These are phyloP conservation scores for Pharmacophagus antenor DNA, from an alignment of 2,888 invertebrate genomes.

Conservation along the genomic window DNA sequence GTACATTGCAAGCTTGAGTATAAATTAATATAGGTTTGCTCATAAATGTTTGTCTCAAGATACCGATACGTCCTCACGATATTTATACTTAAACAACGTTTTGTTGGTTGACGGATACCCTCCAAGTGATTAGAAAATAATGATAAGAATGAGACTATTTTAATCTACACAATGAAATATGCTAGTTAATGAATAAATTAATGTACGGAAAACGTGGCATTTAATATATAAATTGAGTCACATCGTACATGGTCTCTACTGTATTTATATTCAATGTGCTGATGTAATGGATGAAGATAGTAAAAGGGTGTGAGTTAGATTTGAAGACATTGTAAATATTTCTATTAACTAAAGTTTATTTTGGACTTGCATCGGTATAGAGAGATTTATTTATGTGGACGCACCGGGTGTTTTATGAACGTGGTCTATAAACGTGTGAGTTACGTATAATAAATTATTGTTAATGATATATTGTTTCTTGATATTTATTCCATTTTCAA, in stretches of 20 bases:
- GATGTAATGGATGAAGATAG: slow-evolving; percentile 35
- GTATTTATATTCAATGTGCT: slow-evolving; percentile 33
- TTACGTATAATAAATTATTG: slow-evolving; percentile 78
- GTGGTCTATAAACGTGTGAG: slow-evolving; percentile 64
- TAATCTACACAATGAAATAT: slow-evolving; percentile 5
- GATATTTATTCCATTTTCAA: neutral
- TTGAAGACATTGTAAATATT: slow-evolving; percentile 65
- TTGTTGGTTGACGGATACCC: slow-evolving; percentile 47
- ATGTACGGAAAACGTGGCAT: slow-evolving; percentile 12
- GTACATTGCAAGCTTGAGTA: slow-evolving; percentile 3
- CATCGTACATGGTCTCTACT: slow-evolving; percentile 34
- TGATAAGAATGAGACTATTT: slow-evolving; percentile 6
- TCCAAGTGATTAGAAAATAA: slow-evolving; percentile 44
- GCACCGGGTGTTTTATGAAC: slow-evolving; percentile 59
- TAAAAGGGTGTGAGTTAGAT: slow-evolving; percentile 38
- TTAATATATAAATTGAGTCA: slow-evolving; percentile 23
- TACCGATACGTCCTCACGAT: slow-evolving; percentile 64
- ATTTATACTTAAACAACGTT: slow-evolving; percentile 44
- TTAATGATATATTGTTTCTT: slow-evolving; percentile 51
- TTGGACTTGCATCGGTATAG: slow-evolving; percentile 49
- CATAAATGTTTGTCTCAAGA: slow-evolving; percentile 56
- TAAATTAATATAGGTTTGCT: slow-evolving; percentile 45
- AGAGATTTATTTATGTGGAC: slow-evolving; percentile 43
- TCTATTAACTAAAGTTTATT: slow-evolving; percentile 53
- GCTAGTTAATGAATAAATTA: slow-evolving; percentile 2